Evolutionary conservation across 2,113 vertebrate species (phyloP).

Genomic region (Elgaria multicarinata): DNA sequence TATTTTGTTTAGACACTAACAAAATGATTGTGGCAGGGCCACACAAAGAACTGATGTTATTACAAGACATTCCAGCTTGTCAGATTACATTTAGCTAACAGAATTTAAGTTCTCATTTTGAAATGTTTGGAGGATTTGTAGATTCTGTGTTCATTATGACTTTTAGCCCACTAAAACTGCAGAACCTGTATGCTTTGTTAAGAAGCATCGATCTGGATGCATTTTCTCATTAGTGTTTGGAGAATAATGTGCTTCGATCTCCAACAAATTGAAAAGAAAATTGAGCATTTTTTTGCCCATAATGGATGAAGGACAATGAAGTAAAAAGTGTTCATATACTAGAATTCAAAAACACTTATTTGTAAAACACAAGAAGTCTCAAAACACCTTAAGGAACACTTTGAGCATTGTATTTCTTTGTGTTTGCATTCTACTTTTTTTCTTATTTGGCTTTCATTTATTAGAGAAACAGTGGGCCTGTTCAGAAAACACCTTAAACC

Average conservation of each 20-base stretch:
- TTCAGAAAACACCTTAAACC: too few species aligned
- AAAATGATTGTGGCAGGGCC: background rate
- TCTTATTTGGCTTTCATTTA: constrained; percentile 10
- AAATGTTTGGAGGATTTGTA: background rate
- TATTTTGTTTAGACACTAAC: constrained; percentile 12
- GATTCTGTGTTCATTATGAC: background rate
- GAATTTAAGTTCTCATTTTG: constrained; percentile 30
- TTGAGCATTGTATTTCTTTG: background rate
- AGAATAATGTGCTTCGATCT: background rate
- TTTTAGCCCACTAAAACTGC: background rate
- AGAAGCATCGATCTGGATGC: background rate
- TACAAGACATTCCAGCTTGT: background rate
- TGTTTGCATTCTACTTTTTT: background rate
- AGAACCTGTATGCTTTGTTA: background rate
- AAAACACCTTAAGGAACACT: background rate
- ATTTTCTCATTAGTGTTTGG: background rate
- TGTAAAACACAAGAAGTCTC: constrained; percentile 13
- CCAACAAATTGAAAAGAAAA: background rate
- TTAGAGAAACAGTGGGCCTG: constrained; percentile 16
- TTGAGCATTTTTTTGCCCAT: background rate
- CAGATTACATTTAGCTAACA: constrained; percentile 26
- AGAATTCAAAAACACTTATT: background rate
- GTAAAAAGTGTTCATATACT: background rate
- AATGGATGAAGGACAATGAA: background rate
- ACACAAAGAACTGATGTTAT: constrained; percentile 29